Base-by-base conservation (phyloP, 2,888 invertebrate genomes). In the Pediacus dermestoides region DNA sequence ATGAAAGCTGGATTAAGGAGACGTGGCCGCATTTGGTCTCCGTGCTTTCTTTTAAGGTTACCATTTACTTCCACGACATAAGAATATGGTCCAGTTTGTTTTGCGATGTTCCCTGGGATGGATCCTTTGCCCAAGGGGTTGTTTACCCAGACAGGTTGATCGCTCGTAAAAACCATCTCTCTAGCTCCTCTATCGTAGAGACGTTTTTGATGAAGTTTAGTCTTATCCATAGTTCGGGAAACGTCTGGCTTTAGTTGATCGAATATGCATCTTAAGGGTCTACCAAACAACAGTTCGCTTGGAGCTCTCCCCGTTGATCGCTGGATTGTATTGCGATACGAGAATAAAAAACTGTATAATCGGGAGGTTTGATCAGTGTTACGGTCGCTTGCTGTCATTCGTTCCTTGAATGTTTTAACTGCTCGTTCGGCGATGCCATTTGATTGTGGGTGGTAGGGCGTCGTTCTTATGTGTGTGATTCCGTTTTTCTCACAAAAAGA, bases 361-460 rank as follows among this genome's bases (percentile, higher is more conserved):
- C 35, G 15, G 12, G 18, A 11, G 9, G 16, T 16, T 30, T 26
- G 12, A 9, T 8, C 9, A 10, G 12, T 7, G 13, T 2, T 16
- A 2, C 4, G 7, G 12, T 30, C 10, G 25, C 25, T 37, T 2
- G 16, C 32, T 4, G 9, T 22, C 34, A 39, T 36, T 37, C 40
- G 27, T 9, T 40, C 31, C 34, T 45, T 50, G 27, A 46, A 42
- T 8, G 43, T 39, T 13, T 31, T 33, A 7, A 47, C 45, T 10
- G 28, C 36, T 9, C 47, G 33, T 39, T 48, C 44, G 8, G 44
- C 47, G n/a, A 44, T 30, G 1, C 44, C 44, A 13, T 48, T 49
- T 9, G 42, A 40, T 39, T 33, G 11, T 7, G 42, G 47, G 28
- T 49, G 42, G 28, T 49, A 45, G 2, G 45, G 48, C 16, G 43